Evolutionary conservation across 2,113 vertebrate species (phyloP).

Genomic region (Sapajus apella): DNA sequence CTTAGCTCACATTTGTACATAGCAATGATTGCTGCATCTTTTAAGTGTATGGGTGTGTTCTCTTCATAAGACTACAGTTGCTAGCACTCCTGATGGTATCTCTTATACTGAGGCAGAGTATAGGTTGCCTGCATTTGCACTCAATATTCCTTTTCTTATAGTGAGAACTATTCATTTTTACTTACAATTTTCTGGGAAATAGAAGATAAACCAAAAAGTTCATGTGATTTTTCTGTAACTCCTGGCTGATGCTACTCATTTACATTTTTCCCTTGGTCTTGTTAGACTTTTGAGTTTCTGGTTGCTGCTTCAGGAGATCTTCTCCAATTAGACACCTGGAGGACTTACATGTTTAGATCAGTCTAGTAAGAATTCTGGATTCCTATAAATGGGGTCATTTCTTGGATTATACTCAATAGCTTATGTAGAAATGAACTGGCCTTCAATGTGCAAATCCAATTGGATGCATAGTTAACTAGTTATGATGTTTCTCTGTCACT

Average conservation of each 20-base stretch:
- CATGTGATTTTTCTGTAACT: not conserved
- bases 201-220: not conserved
- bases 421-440: constrained; percentile 17
- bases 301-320: not conserved
- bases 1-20: not conserved
- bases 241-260: not conserved
- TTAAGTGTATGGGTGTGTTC: not conserved
- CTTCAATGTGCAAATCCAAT: not conserved
- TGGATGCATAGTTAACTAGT: not conserved
- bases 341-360: not conserved
- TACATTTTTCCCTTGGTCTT: not conserved
- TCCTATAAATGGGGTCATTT: not conserved
- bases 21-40: not conserved
- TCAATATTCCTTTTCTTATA: not conserved
- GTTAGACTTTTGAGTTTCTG: constrained; percentile 26
- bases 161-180: not conserved
- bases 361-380: not conserved
- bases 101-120: not conserved
- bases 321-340: not conserved
- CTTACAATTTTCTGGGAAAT: not conserved
- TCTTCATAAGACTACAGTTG: not conserved
- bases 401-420: not conserved
- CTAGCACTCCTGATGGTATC: not conserved
- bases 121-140: not conserved
- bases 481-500: not conserved